Conservation (phyloP, 2,888 invertebrate genomes). For the Cryptocheilus praepositus region DNA sequence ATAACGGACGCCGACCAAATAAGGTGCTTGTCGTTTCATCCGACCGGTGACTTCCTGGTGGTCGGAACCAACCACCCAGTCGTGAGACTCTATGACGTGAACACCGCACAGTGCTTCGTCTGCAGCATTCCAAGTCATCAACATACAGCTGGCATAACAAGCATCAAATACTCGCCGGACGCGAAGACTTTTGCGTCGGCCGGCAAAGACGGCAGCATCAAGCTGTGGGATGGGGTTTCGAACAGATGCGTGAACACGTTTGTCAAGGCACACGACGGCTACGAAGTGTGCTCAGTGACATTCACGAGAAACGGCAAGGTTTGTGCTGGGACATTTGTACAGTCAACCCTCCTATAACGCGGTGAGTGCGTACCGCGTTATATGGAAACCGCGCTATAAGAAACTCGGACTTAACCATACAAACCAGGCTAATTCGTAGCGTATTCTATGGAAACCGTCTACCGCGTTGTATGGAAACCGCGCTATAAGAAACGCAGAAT, state of each 20-base stretch:
- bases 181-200: conserved; percentile 88
- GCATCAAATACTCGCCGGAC: conserved; percentile 85
- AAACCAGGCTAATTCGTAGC: too few species aligned
- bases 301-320: conserved; percentile 98
- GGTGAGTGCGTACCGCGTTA: too few species aligned
- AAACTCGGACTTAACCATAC: too few species aligned
- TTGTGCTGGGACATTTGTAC: conserved; percentile 4
- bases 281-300: conserved; percentile 93
- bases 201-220: conserved; percentile 94
- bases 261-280: conserved; percentile 93
- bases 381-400: too few species aligned
- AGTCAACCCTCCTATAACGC: too few species aligned
- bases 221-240: conserved; percentile 98
- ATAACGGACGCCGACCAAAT: conserved; percentile 96
- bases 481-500: too few species aligned
- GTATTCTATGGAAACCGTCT: too few species aligned
- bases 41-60: conserved; percentile 94
- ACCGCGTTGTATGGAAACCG: too few species aligned
- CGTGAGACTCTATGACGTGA: conserved; percentile 94
- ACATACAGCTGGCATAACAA: conserved; percentile 86
- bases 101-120: conserved; percentile 96
- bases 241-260: conserved; percentile 95
- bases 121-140: conserved; percentile 92
- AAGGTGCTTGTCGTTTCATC: conserved; percentile 94
- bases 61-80: conserved; percentile 95